Evolutionary conservation across 2,797 vertebrate genomes (phyloP).

Genomic region (Melanotaenia nigrans): DNA sequence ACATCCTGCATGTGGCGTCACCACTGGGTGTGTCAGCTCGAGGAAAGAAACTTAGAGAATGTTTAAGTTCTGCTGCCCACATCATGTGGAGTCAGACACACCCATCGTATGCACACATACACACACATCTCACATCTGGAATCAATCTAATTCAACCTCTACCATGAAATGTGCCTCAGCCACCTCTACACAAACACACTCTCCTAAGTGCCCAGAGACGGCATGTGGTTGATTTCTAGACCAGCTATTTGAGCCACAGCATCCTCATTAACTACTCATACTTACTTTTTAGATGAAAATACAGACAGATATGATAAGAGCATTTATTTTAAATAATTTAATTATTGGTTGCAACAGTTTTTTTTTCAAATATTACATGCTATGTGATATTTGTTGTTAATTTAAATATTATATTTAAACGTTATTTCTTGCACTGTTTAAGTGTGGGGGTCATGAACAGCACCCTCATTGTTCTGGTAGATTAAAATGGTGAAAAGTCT

Average conservation of each 20-base stretch:
- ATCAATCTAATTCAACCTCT: constrained; percentile 59
- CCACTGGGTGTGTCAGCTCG: constrained; percentile 40
- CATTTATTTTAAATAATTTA: not conserved
- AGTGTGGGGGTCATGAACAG: not conserved
- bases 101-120: constrained; percentile 38
- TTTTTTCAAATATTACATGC: not conserved
- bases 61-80: constrained; percentile 62
- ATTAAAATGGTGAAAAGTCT: not conserved
- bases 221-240: constrained; percentile 29
- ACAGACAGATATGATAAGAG: not conserved
- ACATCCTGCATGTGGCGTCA: constrained; percentile 63
- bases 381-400: not conserved
- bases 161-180: constrained; percentile 55
- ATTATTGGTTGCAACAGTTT: not conserved
- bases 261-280: not conserved
- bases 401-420: not conserved
- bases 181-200: constrained; percentile 40
- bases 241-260: not conserved
- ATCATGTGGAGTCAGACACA: constrained; percentile 60
- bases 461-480: not conserved
- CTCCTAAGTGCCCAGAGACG: constrained; percentile 8
- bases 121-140: constrained; percentile 73
- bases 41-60: constrained; percentile 39
- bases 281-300: not conserved
- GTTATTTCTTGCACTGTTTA: not conserved